Conservation (phyloP, 1,140 invertebrate species). For the Archegozetes longisetosus region DNA sequence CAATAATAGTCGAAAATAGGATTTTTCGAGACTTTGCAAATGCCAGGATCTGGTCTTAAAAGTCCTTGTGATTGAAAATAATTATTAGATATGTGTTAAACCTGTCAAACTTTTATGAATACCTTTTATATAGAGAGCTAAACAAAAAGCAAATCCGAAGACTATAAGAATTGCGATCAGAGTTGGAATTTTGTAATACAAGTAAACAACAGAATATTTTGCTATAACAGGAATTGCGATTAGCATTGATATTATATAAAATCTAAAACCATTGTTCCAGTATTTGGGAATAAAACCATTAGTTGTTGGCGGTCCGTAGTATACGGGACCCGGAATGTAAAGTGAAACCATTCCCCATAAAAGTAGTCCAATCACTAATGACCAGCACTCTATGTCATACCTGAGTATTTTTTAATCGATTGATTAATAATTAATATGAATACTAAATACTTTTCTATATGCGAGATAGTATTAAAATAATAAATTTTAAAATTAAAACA, state of each 20-base stretch:
- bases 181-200: constrained; percentile 12
- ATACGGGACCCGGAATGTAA: constrained; percentile 5
- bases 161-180: neutral
- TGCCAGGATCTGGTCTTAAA: constrained; percentile 25
- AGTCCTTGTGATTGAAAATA: constrained; percentile 21
- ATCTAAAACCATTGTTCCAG: constrained; percentile 9
- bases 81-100: neutral
- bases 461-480: too few relatives aligned
- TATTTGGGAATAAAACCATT: constrained; percentile 12
- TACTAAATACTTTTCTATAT: too few relatives aligned
- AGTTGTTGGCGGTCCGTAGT: constrained; percentile 11
- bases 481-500: too few relatives aligned
- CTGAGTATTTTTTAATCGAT: neutral
- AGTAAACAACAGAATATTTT: constrained; percentile 5
- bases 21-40: constrained; percentile 29
- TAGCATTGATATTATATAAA: constrained; percentile 12
- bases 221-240: neutral
- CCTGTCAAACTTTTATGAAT: neutral
- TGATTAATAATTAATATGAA: too few relatives aligned
- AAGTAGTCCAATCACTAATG: neutral
- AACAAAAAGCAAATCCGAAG: constrained; percentile 22
- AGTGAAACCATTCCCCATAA: constrained; percentile 9
- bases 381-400: constrained; percentile 1
- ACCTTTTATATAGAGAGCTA: constrained; percentile 5
- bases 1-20: constrained; percentile 35